These are phyloP conservation scores for Xenus cinereus DNA, from an alignment of 2,113 vertebrate genomes.

Conservation along the genomic window DNA sequence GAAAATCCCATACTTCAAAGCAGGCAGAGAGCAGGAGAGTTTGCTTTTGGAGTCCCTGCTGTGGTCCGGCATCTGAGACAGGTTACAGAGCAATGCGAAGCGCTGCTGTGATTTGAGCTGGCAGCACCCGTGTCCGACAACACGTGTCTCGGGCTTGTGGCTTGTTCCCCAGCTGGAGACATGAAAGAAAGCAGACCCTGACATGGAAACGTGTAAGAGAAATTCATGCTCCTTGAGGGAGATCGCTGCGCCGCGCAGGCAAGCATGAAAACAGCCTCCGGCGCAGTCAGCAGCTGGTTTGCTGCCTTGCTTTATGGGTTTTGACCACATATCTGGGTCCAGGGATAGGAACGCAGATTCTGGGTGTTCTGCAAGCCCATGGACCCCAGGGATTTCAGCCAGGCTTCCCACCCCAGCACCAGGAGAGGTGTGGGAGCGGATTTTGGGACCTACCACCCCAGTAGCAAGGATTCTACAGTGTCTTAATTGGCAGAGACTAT, in stretches of 20 bases:
- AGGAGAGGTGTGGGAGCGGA: not conserved
- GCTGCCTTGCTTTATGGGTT: not conserved
- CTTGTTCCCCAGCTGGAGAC: not conserved
- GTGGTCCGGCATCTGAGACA: not conserved
- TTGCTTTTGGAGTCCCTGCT: not conserved
- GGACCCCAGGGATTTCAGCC: not conserved
- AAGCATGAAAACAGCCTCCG: not conserved
- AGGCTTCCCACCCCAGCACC: not conserved
- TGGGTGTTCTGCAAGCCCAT: not conserved
- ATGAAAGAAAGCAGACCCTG: not conserved
- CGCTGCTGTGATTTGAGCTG: not conserved
- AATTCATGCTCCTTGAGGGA: not conserved
- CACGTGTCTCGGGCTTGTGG: not conserved
- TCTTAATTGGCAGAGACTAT: not conserved
- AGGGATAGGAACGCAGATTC: too few species aligned
- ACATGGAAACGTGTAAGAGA: not conserved
- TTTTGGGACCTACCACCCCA: not conserved
- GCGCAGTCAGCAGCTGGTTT: not conserved
- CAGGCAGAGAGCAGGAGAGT: not conserved
- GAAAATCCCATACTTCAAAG: not conserved
- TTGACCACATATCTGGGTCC: not conserved
- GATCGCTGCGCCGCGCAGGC: not conserved
- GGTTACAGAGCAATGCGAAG: not conserved
- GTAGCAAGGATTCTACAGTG: accelerated
- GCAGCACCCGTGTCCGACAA: not conserved